Percentiles rank a stretch among this genome's conserved stretches.
These are phyloP conservation scores for Prosopocoilus inquinatus DNA, from an alignment of 2,888 invertebrate species.

Conservation along the genomic window DNA sequence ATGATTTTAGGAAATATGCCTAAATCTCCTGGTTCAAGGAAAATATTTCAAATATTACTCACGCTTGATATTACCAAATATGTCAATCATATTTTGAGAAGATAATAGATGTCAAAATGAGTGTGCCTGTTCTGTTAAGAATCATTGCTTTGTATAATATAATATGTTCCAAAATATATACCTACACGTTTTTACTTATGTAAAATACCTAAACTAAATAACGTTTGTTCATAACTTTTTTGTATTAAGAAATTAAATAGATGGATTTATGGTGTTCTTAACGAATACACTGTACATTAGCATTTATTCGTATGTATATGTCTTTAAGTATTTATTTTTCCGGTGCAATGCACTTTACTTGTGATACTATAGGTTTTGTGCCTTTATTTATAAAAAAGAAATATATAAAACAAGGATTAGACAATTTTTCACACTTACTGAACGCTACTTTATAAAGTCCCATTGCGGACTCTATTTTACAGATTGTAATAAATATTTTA, in stretches of 20 bases:
- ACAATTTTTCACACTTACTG: conserved; percentile 7
- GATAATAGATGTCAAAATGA: no score
- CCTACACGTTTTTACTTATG: neutral
- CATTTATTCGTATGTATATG: conserved; percentile 1
- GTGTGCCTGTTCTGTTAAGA: neutral
- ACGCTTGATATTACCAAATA: no score
- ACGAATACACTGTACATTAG: neutral
- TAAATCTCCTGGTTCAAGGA: no score
- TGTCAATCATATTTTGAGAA: no score
- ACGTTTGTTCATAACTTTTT: neutral
- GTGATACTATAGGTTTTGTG: conserved; percentile 36
- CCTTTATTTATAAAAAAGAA: conserved; percentile 25
- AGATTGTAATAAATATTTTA: conserved; percentile 19
- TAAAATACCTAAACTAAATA: neutral
- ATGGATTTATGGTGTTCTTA: no score
- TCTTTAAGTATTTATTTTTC: conserved; percentile 21
- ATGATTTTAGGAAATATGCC: no score
- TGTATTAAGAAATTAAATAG: neutral
- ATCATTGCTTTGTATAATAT: neutral
- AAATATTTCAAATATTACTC: no score
- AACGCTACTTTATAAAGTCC: conserved; percentile 10
- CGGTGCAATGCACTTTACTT: conserved; percentile 31
- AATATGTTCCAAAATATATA: neutral
- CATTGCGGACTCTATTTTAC: conserved; percentile 14
- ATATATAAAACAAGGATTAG: conserved; percentile 4